A percentile compares a stretch with the other conserved stretches of the same genome.
Evolutionary conservation across 30 jellyfish, hydroid and myxozoan genomes (phyloP).

Genomic region (Rhopilema esculentum): DNA sequence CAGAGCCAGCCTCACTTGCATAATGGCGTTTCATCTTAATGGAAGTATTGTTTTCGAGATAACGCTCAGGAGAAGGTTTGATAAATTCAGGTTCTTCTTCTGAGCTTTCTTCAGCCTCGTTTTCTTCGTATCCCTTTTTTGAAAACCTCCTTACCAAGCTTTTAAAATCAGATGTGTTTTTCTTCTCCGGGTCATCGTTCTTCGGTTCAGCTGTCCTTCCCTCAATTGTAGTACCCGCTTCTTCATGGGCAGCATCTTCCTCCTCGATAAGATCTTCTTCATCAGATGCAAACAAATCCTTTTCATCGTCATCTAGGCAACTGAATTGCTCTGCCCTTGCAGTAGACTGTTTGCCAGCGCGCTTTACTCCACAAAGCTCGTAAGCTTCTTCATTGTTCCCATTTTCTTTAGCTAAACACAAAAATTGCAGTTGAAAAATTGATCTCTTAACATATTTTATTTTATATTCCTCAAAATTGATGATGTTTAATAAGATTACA

Average conservation of each 20-base stretch:
- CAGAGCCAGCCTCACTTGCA: background rate
- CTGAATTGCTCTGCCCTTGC: background rate
- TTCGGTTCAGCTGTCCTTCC: background rate
- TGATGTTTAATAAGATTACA: too few species aligned
- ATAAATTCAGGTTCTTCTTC: slow-evolving; percentile 11
- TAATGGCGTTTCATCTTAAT: too few species aligned
- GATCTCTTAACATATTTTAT: too few species aligned
- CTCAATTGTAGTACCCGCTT: background rate
- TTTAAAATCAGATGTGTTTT: slow-evolving; percentile 19
- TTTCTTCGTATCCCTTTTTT: background rate
- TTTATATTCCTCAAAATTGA: too few species aligned
- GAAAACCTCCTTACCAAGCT: slow-evolving; percentile 3
- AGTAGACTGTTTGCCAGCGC: background rate
- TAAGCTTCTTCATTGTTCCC: background rate
- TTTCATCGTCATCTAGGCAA: slow-evolving; percentile 30
- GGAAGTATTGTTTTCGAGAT: background rate
- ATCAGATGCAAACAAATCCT: slow-evolving; percentile 55
- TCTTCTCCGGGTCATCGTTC: background rate
- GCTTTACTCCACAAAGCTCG: background rate
- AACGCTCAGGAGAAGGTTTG: background rate
- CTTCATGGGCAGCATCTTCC: slow-evolving; percentile 4
- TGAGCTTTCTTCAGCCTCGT: background rate
- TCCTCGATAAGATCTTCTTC: slow-evolving; percentile 2
- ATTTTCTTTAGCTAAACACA: background rate
- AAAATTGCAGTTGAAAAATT: background rate